Conservation (phyloP, 2,888 invertebrate species). For the Drosophila algonquin region DNA sequence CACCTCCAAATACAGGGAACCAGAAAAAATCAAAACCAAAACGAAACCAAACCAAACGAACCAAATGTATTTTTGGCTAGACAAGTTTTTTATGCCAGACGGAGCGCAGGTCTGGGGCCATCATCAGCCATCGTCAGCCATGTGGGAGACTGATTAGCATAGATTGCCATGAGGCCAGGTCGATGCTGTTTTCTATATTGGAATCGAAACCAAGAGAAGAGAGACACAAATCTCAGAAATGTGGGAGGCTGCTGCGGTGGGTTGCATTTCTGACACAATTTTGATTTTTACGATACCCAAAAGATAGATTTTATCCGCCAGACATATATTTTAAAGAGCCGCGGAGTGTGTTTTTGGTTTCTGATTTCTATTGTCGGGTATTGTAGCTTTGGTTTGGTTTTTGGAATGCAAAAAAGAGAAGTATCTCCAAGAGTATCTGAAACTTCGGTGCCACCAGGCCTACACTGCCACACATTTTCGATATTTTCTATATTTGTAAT, state of each 20-base stretch:
- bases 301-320: slow-evolving; percentile 16
- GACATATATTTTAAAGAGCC: slow-evolving; percentile 8
- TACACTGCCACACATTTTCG: slow-evolving; percentile 29
- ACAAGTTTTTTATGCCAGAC: slow-evolving; percentile 46
- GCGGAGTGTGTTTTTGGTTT: not conserved
- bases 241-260: slow-evolving; percentile 26
- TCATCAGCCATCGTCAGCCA: slow-evolving; percentile 44
- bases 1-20: slow-evolving; percentile 43
- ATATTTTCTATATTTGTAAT: slow-evolving; percentile 62
- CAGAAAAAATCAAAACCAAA: slow-evolving; percentile 45
- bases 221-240: slow-evolving; percentile 45
- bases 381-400: not conserved
- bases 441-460: not conserved
- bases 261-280: slow-evolving; percentile 62
- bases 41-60: slow-evolving; percentile 8
- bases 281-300: slow-evolving; percentile 47
- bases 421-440: not conserved
- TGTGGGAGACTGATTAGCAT: slow-evolving; percentile 80
- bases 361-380: not conserved
- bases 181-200: slow-evolving; percentile 24
- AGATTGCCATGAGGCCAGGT: slow-evolving; percentile 22
- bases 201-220: slow-evolving; percentile 27
- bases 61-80: slow-evolving; percentile 67
- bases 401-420: no score
- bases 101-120: slow-evolving; percentile 44